Base-by-base conservation (phyloP, 2,888 invertebrate genomes). In the Ecliptopera silaceata region DNA sequence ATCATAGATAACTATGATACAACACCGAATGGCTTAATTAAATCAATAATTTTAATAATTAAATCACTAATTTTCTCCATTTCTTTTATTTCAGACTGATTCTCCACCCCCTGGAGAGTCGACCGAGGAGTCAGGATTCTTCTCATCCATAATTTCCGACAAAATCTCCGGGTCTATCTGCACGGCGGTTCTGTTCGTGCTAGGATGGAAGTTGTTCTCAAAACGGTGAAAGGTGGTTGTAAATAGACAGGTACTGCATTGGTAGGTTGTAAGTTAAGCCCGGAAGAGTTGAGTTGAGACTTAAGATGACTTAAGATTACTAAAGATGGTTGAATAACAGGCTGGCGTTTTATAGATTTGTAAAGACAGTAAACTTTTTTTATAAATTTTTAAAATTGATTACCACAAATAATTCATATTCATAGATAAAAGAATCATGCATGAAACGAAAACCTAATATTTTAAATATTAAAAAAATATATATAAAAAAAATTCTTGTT, bases 141-240 rank as follows among this genome's bases (percentile, higher is more conserved):
- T 93, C 62, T 93, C 93, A 0, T 92, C 93, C 52, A 88, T 93
- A 41, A 87, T 93, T 41, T 92, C 93, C 38, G 88, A 91, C 66
- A 92, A 92, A 63, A 74, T 93, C 12, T 90, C 92, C 2, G 92
- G 92, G 0, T 92, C 93, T 1, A 88, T 93, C 50, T 93, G 93
- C 84, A 94, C 93, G 2, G 94, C 93, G 3, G 92, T 94, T 22
- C 86, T 94, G 51, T 91, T 94, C 73, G 87, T 94, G 78, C 86
- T 94, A 3, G 94, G 94, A 10, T 94, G 94, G 94, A 93, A 92
- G 69, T 79, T 94, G 41, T 88, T 94, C 63, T 80, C 87, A 3
- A 92, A 92, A 62, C 93, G 93, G 82, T 93, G 93, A 93, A 59
- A 26, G 61, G 45, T 32, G 49, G 42, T 53, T 44, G 50, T 51